These are phyloP conservation scores for Hydrochoerus hydrochaeris DNA, from an alignment of 2,113 vertebrate genomes.

Conservation along the genomic window DNA sequence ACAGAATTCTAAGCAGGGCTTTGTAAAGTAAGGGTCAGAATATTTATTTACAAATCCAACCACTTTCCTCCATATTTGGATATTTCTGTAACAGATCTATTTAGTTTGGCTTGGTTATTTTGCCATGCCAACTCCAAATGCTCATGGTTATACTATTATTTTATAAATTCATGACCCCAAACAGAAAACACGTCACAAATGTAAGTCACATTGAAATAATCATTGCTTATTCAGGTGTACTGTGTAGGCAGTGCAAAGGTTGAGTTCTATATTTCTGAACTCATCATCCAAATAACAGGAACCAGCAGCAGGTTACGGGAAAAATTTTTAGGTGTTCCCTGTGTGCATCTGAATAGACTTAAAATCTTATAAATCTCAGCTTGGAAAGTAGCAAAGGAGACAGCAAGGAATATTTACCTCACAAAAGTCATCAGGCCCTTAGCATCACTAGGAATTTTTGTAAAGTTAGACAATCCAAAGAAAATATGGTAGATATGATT, in stretches of 20 bases:
- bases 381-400: slow-evolving; percentile 13
- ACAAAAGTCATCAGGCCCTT: not conserved
- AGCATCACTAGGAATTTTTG: not conserved
- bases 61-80: not conserved
- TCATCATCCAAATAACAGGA: not conserved
- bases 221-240: slow-evolving; percentile 64
- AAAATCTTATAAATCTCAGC: not conserved
- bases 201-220: not conserved
- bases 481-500: not conserved
- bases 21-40: not conserved
- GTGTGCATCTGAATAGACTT: not conserved
- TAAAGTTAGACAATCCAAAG: slow-evolving; percentile 32
- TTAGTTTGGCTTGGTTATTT: not conserved
- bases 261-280: not conserved
- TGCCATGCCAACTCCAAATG: not conserved
- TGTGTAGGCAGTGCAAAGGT: slow-evolving; percentile 5
- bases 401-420: not conserved
- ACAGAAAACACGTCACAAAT: not conserved
- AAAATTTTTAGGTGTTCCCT: slow-evolving; percentile 43
- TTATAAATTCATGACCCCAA: not conserved
- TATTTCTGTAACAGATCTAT: not conserved
- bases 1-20: not conserved
- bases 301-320: not conserved
- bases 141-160: not conserved
- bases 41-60: not conserved